Evolutionary conservation across 2,797 vertebrate species (phyloP).

Genomic region (Alosa sapidissima): DNA sequence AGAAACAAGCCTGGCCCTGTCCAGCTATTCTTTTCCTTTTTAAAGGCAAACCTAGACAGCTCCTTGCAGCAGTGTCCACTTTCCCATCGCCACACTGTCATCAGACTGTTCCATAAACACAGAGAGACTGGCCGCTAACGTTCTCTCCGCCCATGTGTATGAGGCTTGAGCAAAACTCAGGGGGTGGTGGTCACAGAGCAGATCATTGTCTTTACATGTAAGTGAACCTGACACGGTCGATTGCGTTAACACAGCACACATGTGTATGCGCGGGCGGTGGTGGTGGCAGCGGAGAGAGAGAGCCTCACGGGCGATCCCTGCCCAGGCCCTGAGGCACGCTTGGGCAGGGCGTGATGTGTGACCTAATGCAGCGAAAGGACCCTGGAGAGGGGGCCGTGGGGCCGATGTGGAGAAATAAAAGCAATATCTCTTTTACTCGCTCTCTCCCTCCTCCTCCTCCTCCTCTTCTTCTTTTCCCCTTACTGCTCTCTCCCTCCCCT

Average conservation of each 20-base stretch:
- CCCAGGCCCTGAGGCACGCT: conserved; percentile 28
- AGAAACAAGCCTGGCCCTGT: not conserved
- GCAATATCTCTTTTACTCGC: not conserved
- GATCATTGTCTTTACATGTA: not conserved
- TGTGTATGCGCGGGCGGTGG: not conserved
- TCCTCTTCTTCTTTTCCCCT: not conserved
- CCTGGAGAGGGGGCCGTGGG: conserved; percentile 35
- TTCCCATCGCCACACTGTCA: not conserved
- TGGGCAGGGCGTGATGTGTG: conserved; percentile 37
- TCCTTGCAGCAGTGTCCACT: not conserved
- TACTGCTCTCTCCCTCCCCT: not conserved
- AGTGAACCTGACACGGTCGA: conserved; percentile 21
- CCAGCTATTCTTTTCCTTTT: not conserved
- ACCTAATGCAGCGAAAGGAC: conserved; percentile 42
- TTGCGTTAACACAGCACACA: conserved; percentile 34
- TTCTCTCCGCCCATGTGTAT: not conserved
- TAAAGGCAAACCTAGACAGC: not conserved
- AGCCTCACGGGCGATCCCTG: not conserved
- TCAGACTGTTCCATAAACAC: not conserved
- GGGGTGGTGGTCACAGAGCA: not conserved
- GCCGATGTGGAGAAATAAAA: conserved; percentile 19
- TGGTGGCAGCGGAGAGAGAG: conserved; percentile 24
- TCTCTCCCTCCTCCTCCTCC: not conserved
- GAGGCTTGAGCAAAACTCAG: not conserved
- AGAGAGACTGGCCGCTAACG: not conserved